A percentile compares a stretch with the other conserved stretches of the same genome.
These are phyloP conservation scores for Limnephilus lunatus DNA, from an alignment of 2,888 invertebrate genomes.

Conservation along the genomic window DNA sequence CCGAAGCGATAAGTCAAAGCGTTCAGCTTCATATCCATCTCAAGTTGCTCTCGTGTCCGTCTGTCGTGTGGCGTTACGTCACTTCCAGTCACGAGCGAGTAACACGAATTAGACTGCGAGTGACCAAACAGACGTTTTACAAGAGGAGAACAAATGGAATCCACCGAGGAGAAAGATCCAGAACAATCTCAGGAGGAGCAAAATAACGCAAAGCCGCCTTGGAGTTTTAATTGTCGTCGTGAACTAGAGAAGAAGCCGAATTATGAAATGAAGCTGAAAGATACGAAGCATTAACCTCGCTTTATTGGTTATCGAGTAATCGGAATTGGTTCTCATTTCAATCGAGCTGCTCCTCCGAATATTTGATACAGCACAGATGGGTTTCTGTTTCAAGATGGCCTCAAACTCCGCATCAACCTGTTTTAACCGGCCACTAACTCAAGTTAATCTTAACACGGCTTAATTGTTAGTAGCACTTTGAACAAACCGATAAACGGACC, in stretches of 20 bases:
- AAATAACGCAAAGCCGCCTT: not conserved
- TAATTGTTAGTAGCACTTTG: conserved; percentile 51
- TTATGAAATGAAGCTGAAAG: not conserved
- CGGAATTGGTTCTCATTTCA: not conserved
- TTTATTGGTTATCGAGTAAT: conserved; percentile 13
- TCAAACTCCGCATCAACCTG: conserved; percentile 30
- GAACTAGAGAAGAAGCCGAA: not conserved
- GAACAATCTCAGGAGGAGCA: not conserved
- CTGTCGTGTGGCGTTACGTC: conserved; percentile 36
- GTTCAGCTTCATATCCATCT: conserved; percentile 41
- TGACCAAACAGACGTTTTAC: conserved; percentile 21
- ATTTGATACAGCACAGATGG: not conserved
- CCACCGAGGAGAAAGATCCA: conserved; percentile 10
- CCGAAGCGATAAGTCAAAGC: conserved; percentile 42
- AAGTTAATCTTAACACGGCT: conserved; percentile 45
- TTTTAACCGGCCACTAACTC: not conserved
- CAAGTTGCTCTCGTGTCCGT: conserved; percentile 22
- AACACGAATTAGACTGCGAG: conserved; percentile 27
- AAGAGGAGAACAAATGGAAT: not conserved
- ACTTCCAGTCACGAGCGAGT: conserved; percentile 25
- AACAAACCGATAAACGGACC: conserved; percentile 43
- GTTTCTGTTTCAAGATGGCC: conserved; percentile 13
- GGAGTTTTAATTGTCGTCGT: not conserved
- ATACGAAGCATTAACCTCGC: not conserved
- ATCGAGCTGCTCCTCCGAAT: not conserved